A percentile compares a stretch with the other conserved stretches of the same genome.
Evolutionary conservation across 1,140 invertebrate species (phyloP).

Genomic region (Tribolium madens): DNA sequence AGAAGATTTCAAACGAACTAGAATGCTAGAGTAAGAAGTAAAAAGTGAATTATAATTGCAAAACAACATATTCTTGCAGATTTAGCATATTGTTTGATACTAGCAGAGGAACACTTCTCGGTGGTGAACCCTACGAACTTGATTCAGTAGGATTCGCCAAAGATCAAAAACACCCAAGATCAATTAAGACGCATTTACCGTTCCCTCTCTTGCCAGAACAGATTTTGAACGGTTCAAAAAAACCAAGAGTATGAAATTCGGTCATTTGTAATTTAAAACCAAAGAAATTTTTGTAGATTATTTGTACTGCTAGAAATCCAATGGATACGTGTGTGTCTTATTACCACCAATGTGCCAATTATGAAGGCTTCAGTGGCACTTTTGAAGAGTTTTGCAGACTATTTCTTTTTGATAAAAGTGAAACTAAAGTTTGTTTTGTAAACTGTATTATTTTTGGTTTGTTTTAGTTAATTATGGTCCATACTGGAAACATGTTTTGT

Average conservation of each 20-base stretch:
- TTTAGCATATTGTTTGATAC: slow-evolving; percentile 51
- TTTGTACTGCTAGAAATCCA: slow-evolving; percentile 91
- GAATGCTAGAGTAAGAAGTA: background rate
- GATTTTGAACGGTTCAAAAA: background rate
- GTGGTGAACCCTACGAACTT: background rate
- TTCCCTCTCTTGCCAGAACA: slow-evolving; percentile 14
- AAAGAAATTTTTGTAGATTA: slow-evolving; percentile 72
- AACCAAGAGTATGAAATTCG: background rate
- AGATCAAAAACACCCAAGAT: slow-evolving; percentile 9
- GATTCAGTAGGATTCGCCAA: background rate
- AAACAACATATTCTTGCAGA: slow-evolving; percentile 63
- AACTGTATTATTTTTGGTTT: background rate
- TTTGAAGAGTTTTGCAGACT: slow-evolving; percentile 33
- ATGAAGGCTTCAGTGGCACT: slow-evolving; percentile 61
- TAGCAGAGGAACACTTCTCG: background rate
- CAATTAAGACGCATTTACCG: background rate
- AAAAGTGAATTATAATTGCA: slow-evolving; percentile 64
- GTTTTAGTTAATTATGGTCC: slow-evolving; percentile 17
- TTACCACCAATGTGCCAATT: slow-evolving; percentile 82
- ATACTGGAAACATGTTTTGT: slow-evolving; percentile 77
- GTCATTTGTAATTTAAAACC: background rate
- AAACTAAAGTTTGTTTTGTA: slow-evolving; percentile 6
- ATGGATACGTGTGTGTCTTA: slow-evolving; percentile 94
- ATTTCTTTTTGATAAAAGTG: slow-evolving; percentile 3
- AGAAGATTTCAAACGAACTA: slow-evolving; percentile 60